A percentile compares a stretch with the other conserved stretches of the same genome.
Conservation (phyloP, 2,888 invertebrate genomes). For the Trichopoda pennipes region DNA sequence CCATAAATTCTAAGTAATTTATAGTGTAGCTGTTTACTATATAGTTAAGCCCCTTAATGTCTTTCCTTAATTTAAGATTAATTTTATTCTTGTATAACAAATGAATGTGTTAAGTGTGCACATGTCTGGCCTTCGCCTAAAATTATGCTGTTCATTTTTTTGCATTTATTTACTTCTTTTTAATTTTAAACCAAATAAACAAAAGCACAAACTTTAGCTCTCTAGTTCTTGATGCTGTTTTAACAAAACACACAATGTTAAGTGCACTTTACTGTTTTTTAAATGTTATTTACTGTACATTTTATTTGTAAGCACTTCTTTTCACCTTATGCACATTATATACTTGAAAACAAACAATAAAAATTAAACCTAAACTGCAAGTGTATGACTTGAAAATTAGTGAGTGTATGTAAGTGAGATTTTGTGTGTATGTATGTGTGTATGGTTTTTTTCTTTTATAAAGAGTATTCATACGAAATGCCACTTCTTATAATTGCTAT, state of each 20-base stretch:
- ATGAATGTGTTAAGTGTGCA: conserved; percentile 34
- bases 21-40: conserved; percentile 4
- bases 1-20: conserved; percentile 7
- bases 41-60: conserved; percentile 6
- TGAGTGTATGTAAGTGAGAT: conserved; percentile 2
- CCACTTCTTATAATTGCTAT: conserved; percentile 59
- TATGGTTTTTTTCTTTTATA: not conserved
- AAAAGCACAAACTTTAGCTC: conserved; percentile 51
- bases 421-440: not conserved
- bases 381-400: conserved; percentile 36
- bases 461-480: conserved; percentile 16
- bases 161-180: not conserved
- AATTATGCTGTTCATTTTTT: conserved; percentile 60
- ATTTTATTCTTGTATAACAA: conserved; percentile 32
- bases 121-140: conserved; percentile 66
- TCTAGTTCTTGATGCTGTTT: conserved; percentile 40
- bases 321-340: conserved; percentile 56
- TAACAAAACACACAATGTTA: conserved; percentile 61
- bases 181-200: conserved; percentile 16
- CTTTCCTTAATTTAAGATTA: conserved; percentile 48
- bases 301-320: conserved; percentile 31
- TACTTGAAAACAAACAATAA: conserved; percentile 45
- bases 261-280: conserved; percentile 61
- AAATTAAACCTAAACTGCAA: conserved; percentile 45
- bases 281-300: conserved; percentile 57